Evolutionary conservation across 2,888 invertebrate species (phyloP), one percentile per base, ranked within the genome.

Genomic region (Scaptomyza flava): DNA sequence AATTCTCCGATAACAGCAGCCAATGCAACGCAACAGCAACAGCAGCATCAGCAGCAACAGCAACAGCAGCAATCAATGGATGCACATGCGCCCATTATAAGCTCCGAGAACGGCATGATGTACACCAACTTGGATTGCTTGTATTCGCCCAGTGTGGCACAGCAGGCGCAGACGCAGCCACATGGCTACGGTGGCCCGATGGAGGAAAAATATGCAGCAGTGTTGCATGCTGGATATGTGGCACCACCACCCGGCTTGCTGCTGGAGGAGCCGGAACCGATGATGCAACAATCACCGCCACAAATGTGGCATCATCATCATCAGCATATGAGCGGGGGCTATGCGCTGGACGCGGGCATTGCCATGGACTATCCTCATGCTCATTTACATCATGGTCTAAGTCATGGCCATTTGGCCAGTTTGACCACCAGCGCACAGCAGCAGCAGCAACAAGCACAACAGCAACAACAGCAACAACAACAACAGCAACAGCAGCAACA

Each of bases 61-160:
- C 50, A 54, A 6, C 79, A 80, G 58, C 81, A 51, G 23, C 51
- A 38, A 27, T 36, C 23, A 41, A 78, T 79, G 56, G 79, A 81
- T 52, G 69, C 74, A 63, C 91, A 92, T 76, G 92, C 94, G 3
- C 94, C 95, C 12, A 96, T 97, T 47, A 96, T 97, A 79, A 96
- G 95, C 89, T 96, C 96, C 1, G 96, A 96, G 88, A 95, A 96
- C 43, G 97, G 97, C 0, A 93, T 98, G 65, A 97, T 97, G 91
- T 98, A 98, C 91, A 97, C 97, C 0, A 97, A 97, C 91, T 92
- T 98, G 82, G 97, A 98, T 91, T 97, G 96, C 86, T 84, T 94
- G 43, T 93, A 93, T 46, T 93, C 94, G 71, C 93, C 93, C 0
- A 68, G 60, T 41, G 75, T 61, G 36, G 63, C 79, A 6, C 87